These are phyloP conservation scores for Euspilapteryx auroguttella DNA, from an alignment of 2,888 invertebrate genomes.

Conservation along the genomic window DNA sequence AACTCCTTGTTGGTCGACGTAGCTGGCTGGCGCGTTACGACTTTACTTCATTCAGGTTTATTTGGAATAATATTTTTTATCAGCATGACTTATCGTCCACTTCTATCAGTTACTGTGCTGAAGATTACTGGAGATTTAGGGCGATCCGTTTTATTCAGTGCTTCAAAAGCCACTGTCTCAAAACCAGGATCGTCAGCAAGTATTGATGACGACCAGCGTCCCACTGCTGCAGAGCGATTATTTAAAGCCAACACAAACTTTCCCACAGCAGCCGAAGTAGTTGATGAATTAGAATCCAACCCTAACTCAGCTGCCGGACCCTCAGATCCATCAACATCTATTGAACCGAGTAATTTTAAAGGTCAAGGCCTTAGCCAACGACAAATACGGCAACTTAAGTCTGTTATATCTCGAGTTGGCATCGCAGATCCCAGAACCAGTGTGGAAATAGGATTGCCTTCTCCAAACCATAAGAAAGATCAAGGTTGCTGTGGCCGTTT, in stretches of 20 bases:
- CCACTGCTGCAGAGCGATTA: not conserved
- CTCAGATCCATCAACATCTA: not conserved
- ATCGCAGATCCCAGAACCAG: not conserved
- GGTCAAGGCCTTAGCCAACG: not conserved
- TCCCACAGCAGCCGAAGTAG: not conserved
- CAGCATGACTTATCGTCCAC: not conserved
- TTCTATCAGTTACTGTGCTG: not conserved
- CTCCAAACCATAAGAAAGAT: not conserved
- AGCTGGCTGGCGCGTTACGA: slow-evolving; percentile 2
- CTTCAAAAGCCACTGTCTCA: not conserved
- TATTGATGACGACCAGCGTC: not conserved
- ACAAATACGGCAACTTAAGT: not conserved
- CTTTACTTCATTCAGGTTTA: slow-evolving; percentile 2
- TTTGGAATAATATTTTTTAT: not conserved
- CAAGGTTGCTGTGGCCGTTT: not conserved
- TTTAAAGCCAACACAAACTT: not conserved
- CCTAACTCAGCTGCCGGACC: not conserved
- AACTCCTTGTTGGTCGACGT: slow-evolving; percentile 2
- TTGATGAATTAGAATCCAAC: not conserved
- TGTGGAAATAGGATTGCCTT: not conserved
- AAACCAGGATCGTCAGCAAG: not conserved
- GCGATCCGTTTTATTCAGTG: not conserved
- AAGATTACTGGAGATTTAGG: not conserved
- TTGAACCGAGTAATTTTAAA: not conserved
- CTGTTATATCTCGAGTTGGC: not conserved